Percentiles rank a stretch among this genome's conserved stretches.
phyloP scores from a whole-genome alignment of 2,113 vertebrate species.

The Phalacrocorax pelagicus region DNA sequence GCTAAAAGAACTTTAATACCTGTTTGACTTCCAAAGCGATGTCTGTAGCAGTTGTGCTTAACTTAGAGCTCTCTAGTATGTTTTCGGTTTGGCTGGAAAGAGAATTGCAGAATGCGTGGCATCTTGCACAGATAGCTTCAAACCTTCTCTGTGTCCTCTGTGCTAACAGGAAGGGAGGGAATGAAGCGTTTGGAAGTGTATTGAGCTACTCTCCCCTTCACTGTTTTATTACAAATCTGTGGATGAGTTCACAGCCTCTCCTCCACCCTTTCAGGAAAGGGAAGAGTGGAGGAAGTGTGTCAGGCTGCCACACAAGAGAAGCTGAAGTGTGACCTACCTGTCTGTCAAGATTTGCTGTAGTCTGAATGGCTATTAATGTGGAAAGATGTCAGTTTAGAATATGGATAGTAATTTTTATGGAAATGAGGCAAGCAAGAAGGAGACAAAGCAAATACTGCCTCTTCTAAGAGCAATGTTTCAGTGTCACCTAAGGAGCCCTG shows the following conservation, averaged over 20 bases:
- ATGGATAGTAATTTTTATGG: background rate
- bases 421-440: background rate
- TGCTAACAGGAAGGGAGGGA: background rate
- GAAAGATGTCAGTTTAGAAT: background rate
- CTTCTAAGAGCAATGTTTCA: background rate
- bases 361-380: background rate
- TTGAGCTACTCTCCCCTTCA: background rate
- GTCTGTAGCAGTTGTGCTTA: background rate
- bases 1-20: background rate
- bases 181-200: background rate
- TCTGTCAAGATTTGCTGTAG: background rate
- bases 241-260: background rate
- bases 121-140: background rate
- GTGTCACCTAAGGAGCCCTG: background rate
- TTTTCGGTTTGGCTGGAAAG: background rate
- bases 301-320: background rate
- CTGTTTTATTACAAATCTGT: background rate
- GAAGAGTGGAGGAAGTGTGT: background rate
- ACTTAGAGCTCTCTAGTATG: background rate
- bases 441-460: background rate
- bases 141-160: background rate
- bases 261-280: fast-evolving
- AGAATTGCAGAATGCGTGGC: background rate
- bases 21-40: background rate
- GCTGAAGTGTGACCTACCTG: background rate